Evolutionary conservation across 2,797 vertebrate species (phyloP), one percentile per base, ranked within the genome.

Genomic region (Muraenolepis orangiensis): DNA sequence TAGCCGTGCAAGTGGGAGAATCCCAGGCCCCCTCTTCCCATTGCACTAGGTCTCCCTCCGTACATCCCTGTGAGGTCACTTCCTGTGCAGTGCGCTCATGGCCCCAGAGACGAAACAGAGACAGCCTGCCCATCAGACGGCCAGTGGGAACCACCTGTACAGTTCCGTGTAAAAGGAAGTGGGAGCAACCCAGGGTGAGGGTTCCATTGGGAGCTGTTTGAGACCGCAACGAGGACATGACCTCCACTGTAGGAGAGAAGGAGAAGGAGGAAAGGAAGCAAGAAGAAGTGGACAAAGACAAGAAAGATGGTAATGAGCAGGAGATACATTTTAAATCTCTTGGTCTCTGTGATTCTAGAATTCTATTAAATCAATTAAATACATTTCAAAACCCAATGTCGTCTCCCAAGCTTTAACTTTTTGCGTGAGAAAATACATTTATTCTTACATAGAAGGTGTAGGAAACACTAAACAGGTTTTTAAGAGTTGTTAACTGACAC

Each of bases 101-200:
- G 5, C 84, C 66, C 95, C 95, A 95, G 2, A 95, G 67, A 12
- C 94, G 90, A 76, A 94, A 94, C 68, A 91, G 68, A 71, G 93
- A 91, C 8, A 95, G 2, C 13, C 74, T 80, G 0, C 90, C 94
- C 29, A 26, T 1, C 34, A 91, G 31, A 0, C 40, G 0, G 0
- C 72, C 82, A 1, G 13, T 31, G 0, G 46, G 69, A n/a, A 79
- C 23, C 5, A 79, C 3, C 4, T 70, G 7, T n/a, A 91, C 73
- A 0, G 31, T 2, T 2, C 82, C 81, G 0, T 78, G 14, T 0
- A 13, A 42, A 72, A 86, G 57, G 8, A 0, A 0, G 80, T 93
- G 92, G 0, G 83, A 40, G 0, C 77, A 82, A 0, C 93, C 94
- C 40, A 95, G 83, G 6, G 89, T 93, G 3, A 95, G 87, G 0